phyloP scores from a whole-genome alignment of 2,797 vertebrate genomes.

The Malurus splendens region DNA sequence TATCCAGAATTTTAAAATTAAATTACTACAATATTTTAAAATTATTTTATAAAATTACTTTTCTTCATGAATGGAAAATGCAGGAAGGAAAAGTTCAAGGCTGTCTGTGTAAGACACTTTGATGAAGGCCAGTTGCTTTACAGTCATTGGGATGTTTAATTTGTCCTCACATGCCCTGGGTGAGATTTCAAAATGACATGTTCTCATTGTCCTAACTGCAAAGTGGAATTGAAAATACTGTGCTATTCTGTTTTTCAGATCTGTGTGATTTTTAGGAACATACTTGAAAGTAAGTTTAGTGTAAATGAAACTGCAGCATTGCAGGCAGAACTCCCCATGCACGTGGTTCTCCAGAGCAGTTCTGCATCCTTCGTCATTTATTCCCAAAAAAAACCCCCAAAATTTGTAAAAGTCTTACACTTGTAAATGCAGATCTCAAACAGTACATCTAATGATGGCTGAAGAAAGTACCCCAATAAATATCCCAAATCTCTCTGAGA shows the following conservation, averaged over 20 bases:
- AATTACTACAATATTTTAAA: rapidly evolving
- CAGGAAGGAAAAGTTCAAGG: not conserved
- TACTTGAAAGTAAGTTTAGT: not conserved
- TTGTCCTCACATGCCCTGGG: not conserved
- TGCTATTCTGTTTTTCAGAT: not conserved
- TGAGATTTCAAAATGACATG: not conserved
- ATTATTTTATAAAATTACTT: not conserved
- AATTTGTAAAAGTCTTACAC: not conserved
- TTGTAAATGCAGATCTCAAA: not conserved
- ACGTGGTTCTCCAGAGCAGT: not conserved
- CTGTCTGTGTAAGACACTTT: not conserved
- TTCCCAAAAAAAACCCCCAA: not conserved
- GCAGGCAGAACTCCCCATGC: not conserved
- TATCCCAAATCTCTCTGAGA: not conserved
- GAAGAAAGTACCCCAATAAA: not conserved
- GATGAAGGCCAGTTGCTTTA: not conserved
- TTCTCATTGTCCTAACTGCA: not conserved
- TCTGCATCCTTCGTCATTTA: not conserved
- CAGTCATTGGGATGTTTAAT: not conserved
- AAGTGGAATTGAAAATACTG: not conserved
- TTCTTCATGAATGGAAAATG: not conserved
- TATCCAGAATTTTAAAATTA: not conserved
- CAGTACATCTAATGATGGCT: not conserved
- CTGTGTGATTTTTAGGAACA: not conserved
- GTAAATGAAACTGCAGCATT: not conserved